These are phyloP conservation scores for Sebastes steindachneri DNA, from an alignment of 2,797 vertebrate genomes.

Conservation along the genomic window DNA sequence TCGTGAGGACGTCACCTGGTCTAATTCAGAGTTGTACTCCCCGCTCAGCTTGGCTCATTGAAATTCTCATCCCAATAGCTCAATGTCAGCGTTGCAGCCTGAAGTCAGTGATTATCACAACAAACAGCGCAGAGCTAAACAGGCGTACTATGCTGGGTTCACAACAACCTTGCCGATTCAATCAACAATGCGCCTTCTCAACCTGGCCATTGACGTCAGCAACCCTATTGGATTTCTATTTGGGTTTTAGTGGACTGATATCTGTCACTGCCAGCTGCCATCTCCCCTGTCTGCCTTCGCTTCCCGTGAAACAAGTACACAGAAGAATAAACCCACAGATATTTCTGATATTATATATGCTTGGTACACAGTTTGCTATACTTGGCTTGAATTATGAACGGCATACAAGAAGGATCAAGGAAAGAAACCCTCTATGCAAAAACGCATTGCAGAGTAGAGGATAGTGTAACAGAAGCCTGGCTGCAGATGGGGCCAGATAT, in stretches of 20 bases:
- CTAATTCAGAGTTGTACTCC: constrained; percentile 1
- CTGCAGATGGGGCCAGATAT: not conserved
- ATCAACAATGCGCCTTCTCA: constrained; percentile 37
- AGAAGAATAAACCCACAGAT: not conserved
- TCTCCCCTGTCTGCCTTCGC: not conserved
- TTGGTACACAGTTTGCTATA: not conserved
- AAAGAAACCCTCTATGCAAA: not conserved
- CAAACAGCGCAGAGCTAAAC: not conserved
- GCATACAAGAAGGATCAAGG: not conserved
- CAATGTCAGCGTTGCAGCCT: constrained; percentile 22
- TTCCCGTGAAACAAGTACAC: constrained; percentile 14
- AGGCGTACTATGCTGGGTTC: constrained; percentile 4
- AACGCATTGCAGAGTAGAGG: not conserved
- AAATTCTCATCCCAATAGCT: constrained; percentile 15
- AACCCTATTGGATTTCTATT: constrained; percentile 42
- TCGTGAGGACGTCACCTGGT: constrained; percentile 9
- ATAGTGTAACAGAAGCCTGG: not conserved
- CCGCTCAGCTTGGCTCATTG: not conserved
- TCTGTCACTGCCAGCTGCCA: constrained; percentile 9
- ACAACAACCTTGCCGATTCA: constrained; percentile 19
- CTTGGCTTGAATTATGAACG: not conserved
- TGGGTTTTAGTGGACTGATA: constrained; percentile 30
- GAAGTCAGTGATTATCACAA: constrained; percentile 28
- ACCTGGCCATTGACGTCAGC: constrained; percentile 54
- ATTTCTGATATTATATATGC: not conserved